Base-by-base conservation (phyloP, 2,888 invertebrate species). In the Dynastes grantii region DNA sequence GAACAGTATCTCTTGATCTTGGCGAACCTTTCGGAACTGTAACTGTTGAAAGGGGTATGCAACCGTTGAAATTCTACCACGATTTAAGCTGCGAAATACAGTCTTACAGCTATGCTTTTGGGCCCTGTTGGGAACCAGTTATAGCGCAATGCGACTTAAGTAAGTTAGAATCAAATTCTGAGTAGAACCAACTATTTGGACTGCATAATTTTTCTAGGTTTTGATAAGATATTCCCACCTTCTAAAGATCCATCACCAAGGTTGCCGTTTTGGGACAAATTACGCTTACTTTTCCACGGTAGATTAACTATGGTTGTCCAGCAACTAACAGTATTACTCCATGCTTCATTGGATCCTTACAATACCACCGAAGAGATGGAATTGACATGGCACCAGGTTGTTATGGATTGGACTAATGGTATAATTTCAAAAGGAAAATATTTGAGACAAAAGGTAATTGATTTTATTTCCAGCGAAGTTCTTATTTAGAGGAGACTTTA, bases 311-410 rank as follows among this genome's bases (percentile, higher is more conserved):
- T 97, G 88, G 94, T 95, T 83, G 95, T 97, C 22, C 93, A 95
- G 84, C 95, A 96, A 86, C 92, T 98, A 88, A 97, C 97, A 0
- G 95, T 98, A 53, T 90, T 98, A 53, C 90, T 99, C 80, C 98
- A 98, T 87, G 98, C 98, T 2, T 98, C 98, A 0, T 91, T 98
- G 11, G 98, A 99, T 90, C 99, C 99, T 0, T 99, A 99, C 89
- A 99, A 99, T 87, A 97, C 97, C 3, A 99, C 99, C 0, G 99
- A 99, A 88, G 97, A 99, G 90, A 98, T 99, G 97, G 99, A 99
- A 88, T 92, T 98, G 81, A 96, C 97, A 0, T 99, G 99, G 98
- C 95, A 94, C 55, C 94, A 97, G 84, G 93, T 98, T 2, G 95
- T 96, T 49, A 93, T 99, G 86, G 98, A 99, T 85, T 99, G 99